Evolutionary conservation across 2,888 invertebrate species (phyloP), one percentile per base, ranked within the genome.

Genomic region (Melinopterus prodromus): DNA sequence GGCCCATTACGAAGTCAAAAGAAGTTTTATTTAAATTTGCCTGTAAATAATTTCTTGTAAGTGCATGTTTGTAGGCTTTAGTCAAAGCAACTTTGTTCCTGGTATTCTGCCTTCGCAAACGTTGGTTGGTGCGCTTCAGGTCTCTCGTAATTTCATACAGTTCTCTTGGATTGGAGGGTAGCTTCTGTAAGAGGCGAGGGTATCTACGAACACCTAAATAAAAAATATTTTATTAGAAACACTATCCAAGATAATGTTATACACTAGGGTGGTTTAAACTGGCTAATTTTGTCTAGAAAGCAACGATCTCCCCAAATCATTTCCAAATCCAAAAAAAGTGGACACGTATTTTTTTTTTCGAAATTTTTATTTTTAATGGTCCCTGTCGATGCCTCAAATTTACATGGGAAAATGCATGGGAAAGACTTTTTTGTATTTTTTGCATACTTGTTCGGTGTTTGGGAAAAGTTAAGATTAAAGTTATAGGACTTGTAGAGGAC

Each of bases 1-100:
- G 82, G 9, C 26, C 70, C 80, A 81, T 79, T 12, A 83, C 74
- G 78, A 83, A 83, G 12, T 81, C 77, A 6, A 76, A 79, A 6
- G 77, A 77, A n/a, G 78, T 37, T 26, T 35, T 14, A 71, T 79
- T 79, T 12, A 77, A 76, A 15, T 15, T 35, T 16, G 71, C 77
- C 71, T 37, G 16, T 16, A 77, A 36, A 26, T 77, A 69, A 16
- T 77, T 16, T 16, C n/a, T 69, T 70, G n/a, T 36, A 4, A 26
- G 2, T 16, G 2, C 7, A 6, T 36, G n/a, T 70, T 70, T 16
- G 16, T 77, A 35, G 6, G 12, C 15, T 70, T 77, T 35, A 9
- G 37, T 9, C 77, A 36, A 6, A 77, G 15, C 6, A 16, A 16
- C 6, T 14, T 36, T 77, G 69, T 16, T 16, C 15, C 5, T 77